Evolutionary conservation across 2,797 vertebrate species (phyloP), one percentile per base, ranked within the genome.

Genomic region (Argentina silus): DNA sequence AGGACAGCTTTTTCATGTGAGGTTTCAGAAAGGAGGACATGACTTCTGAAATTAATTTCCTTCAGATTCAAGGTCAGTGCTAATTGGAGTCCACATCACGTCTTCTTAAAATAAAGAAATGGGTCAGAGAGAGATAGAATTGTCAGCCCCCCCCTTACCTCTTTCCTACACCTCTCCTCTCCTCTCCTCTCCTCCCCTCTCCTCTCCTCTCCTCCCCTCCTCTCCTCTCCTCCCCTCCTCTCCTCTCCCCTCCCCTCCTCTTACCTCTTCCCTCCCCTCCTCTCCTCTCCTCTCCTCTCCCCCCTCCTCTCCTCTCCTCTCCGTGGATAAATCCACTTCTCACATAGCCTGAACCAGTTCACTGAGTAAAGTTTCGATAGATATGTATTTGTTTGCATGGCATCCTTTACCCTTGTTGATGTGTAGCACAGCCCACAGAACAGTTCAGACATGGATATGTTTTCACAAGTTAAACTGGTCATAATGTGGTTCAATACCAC

Each of bases 91-190:
- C 63, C 27, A 36, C 27, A 4, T 70, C 72, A 67, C 66, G 74
- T 66, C 27, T 44, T 73, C 76, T 78, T 44, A 78, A 76, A 82
- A 81, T 84, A 83, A 73, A 84, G 19, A 86, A 84, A 68, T 83
- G 61, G 82, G 78, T 83, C 82, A 75, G 17, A 62, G 10, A 17
- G 14, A 68, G 72, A 65, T 65, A 27, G 14, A 64, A 60, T 7
- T 7, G 57, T 47, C 14, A 50, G 47, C 63, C 42, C 19, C 23
- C 23, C 44, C n/a, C 19, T 17, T 6, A 36, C 27, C 27, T 1
- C 27, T 36, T 36, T 36, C 27, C 27, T 36, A 36, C 27, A 36
- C 27, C 27, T 36, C 27, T 36, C 27, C 27, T 36, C 27, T 4
- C 27, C 27, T 36, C 27, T 36, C 27, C 27, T 4, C 4, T 36